phyloP scores from a whole-genome alignment of 2,888 invertebrate genomes.

The Scaptomyza caliginosa region DNA sequence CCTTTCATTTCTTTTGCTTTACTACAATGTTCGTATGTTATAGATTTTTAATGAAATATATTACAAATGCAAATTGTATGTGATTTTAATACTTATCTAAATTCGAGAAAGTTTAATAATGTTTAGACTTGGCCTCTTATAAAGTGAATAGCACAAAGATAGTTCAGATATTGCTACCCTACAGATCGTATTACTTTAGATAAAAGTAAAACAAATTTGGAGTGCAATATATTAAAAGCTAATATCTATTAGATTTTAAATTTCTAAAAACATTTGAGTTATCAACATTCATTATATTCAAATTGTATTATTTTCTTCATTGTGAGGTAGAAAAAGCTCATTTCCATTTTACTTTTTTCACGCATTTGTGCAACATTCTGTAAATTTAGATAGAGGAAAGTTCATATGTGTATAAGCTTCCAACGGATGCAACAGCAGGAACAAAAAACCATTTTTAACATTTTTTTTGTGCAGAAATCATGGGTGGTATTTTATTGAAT shows the following conservation, averaged over 20 bases:
- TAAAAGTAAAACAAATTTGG: too few relatives aligned
- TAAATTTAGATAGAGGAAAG: not conserved
- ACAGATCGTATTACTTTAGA: too few relatives aligned
- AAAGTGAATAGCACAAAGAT: too few relatives aligned
- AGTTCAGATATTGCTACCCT: too few relatives aligned
- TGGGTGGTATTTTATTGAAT: conserved; percentile 68
- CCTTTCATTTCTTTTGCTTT: not conserved
- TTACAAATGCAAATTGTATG: too few relatives aligned
- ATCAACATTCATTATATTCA: not conserved
- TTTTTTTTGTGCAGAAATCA: conserved; percentile 43
- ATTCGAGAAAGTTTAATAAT: too few relatives aligned
- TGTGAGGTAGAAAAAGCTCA: not conserved
- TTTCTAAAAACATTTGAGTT: not conserved
- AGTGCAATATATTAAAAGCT: too few relatives aligned
- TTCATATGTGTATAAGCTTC: not conserved
- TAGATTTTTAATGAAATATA: too few relatives aligned
- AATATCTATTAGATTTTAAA: too few relatives aligned
- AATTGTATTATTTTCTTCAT: not conserved
- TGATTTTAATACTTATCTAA: too few relatives aligned
- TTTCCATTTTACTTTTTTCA: not conserved
- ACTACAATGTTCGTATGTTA: not conserved
- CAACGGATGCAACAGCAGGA: not conserved
- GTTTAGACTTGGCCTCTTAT: too few relatives aligned
- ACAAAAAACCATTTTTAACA: conserved; percentile 1
- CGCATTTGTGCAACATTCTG: not conserved